A percentile compares a stretch with the other conserved stretches of the same genome.
Evolutionary conservation across 2,113 vertebrate genomes (phyloP).

Genomic region (Aviceda subcristata): DNA sequence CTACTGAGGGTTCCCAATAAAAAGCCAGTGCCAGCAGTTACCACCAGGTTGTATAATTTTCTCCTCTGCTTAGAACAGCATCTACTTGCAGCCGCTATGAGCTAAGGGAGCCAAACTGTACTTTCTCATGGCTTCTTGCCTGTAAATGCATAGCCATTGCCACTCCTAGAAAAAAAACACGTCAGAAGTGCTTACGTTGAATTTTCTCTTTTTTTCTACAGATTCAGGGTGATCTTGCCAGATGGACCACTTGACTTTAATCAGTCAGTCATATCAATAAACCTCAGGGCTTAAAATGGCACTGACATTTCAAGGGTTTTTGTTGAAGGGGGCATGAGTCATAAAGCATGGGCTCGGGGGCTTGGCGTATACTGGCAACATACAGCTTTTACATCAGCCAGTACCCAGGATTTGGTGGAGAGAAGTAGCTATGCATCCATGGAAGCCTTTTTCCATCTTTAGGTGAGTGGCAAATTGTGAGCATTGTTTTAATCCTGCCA

Average conservation of each 20-base stretch:
- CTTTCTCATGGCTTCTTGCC: not conserved
- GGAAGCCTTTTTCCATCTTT: not conserved
- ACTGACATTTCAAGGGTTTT: conserved; percentile 3
- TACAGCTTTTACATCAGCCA: not conserved
- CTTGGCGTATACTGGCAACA: not conserved
- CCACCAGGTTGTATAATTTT: conserved; percentile 35
- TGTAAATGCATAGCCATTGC: not conserved
- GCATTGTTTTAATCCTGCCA: not conserved
- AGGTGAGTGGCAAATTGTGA: not conserved
- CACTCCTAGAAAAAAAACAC: not conserved
- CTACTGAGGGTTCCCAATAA: conserved; percentile 37
- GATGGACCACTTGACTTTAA: conserved; percentile 8
- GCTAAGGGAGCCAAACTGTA: not conserved
- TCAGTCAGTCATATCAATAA: not conserved
- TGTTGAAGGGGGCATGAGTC: not conserved
- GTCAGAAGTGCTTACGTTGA: not conserved
- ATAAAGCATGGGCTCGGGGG: not conserved
- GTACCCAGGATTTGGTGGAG: not conserved
- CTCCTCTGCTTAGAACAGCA: conserved; percentile 1
- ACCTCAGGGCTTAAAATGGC: not conserved
- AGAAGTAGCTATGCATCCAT: not conserved
- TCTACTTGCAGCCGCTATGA: not conserved
- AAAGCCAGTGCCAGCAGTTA: not conserved
- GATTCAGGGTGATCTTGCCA: not conserved
- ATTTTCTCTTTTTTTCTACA: not conserved